Conservation (phyloP, 2,797 vertebrate species). For the Limosa lapponica region DNA sequence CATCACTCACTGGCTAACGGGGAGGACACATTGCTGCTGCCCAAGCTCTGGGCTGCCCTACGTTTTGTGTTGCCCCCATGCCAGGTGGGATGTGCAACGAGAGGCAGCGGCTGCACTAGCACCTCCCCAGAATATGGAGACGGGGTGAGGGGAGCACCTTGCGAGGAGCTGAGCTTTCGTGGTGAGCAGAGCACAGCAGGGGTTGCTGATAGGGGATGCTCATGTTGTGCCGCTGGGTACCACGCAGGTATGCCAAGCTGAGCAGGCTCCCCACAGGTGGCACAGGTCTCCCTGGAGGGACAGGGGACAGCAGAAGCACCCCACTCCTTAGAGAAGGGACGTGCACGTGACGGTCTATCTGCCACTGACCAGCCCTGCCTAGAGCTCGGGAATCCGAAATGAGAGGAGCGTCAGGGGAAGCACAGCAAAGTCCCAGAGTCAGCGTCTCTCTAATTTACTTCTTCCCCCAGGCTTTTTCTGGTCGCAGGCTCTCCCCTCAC, state of each 20-base stretch:
- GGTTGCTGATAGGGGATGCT: neutral
- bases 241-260: neutral
- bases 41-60: neutral
- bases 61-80: neutral
- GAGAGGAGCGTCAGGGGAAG: neutral
- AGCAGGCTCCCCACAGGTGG: neutral
- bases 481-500: neutral
- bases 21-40: neutral
- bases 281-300: neutral
- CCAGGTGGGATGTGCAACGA: neutral
- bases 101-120: neutral
- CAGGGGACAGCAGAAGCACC: neutral
- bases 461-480: neutral
- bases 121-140: neutral
- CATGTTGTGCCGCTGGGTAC: rapidly evolving
- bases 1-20: neutral
- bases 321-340: neutral
- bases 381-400: neutral
- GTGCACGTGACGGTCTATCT: neutral
- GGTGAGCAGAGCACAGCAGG: neutral
- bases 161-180: neutral
- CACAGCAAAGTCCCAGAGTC: neutral
- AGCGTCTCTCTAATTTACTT: neutral
- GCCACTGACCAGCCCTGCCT: neutral
- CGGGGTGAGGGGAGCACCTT: rapidly evolving